Percentiles rank a stretch among this genome's conserved stretches.
These are phyloP conservation scores for Notoglanidium macrostoma DNA, from an alignment of 2,797 vertebrate species.

Conservation along the genomic window DNA sequence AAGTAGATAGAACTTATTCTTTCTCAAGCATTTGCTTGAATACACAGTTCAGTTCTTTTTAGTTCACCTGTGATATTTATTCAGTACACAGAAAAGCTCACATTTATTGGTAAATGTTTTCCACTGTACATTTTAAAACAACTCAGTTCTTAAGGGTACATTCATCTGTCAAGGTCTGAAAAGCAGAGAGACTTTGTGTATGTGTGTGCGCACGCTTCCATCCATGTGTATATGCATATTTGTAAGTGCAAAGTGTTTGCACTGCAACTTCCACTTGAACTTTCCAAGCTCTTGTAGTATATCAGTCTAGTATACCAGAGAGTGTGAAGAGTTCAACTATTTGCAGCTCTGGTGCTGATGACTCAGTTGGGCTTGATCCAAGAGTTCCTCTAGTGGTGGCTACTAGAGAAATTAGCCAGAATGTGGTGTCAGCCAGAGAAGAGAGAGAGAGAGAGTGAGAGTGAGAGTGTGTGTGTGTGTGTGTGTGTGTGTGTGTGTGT, in stretches of 20 bases:
- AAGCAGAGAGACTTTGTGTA: not conserved
- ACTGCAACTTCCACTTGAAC: conserved; percentile 48
- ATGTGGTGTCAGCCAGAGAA: conserved; percentile 71
- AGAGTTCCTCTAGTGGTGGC: conserved; percentile 77
- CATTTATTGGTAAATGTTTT: not conserved
- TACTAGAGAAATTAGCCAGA: conserved; percentile 79
- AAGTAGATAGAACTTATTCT: not conserved
- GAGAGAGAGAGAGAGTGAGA: not conserved
- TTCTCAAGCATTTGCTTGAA: not conserved
- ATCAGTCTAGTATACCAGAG: conserved; percentile 54
- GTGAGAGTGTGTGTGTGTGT: not conserved
- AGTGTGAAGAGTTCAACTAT: conserved; percentile 68
- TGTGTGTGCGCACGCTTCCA: not conserved
- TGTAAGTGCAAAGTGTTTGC: conserved; percentile 36
- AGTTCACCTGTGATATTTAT: not conserved
- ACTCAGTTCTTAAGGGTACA: not conserved
- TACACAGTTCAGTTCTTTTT: not conserved
- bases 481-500: not conserved
- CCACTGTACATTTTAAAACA: not conserved
- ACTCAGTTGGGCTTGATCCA: conserved; percentile 77
- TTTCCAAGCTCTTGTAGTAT: conserved; percentile 46
- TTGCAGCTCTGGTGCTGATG: conserved; percentile 68
- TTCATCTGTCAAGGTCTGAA: not conserved
- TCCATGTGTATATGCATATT: not conserved
- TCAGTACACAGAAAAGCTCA: not conserved